These are phyloP conservation scores for Eupelmus urozonus DNA, from an alignment of 2,888 invertebrate species.

Conservation along the genomic window DNA sequence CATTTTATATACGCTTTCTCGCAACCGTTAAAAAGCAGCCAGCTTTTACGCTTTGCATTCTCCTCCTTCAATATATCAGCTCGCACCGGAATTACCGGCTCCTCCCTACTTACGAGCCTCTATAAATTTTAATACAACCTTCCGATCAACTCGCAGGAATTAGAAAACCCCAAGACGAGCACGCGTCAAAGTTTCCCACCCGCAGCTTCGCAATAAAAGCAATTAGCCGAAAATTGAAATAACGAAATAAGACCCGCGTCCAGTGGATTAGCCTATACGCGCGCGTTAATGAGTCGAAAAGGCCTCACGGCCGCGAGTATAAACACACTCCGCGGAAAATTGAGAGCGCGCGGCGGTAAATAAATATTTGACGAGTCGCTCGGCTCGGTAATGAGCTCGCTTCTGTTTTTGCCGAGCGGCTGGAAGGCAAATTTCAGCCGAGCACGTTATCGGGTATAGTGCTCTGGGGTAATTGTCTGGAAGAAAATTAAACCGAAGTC, in stretches of 20 bases:
- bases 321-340: background rate
- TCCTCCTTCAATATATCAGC: background rate
- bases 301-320: background rate
- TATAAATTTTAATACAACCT: too few species aligned
- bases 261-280: background rate
- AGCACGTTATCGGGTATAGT: slow-evolving; percentile 1
- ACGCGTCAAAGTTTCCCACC: too few species aligned
- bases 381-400: background rate
- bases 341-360: background rate
- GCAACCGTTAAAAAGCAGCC: slow-evolving; percentile 9
- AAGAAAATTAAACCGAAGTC: slow-evolving; percentile 76
- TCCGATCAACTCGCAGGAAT: too few species aligned
- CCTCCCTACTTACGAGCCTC: too few species aligned
- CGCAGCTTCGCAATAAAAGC: background rate
- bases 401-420: background rate
- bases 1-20: slow-evolving; percentile 35
- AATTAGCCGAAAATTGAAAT: background rate
- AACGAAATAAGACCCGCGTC: background rate
- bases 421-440: background rate
- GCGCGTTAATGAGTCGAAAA: background rate
- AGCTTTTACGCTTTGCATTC: slow-evolving; percentile 1
- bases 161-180: too few species aligned
- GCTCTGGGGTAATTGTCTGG: slow-evolving; percentile 70
- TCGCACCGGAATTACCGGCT: too few species aligned
- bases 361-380: slow-evolving; percentile 22